These are phyloP conservation scores for Calameuta filiformis DNA, from an alignment of 2,888 invertebrate species.

Conservation along the genomic window DNA sequence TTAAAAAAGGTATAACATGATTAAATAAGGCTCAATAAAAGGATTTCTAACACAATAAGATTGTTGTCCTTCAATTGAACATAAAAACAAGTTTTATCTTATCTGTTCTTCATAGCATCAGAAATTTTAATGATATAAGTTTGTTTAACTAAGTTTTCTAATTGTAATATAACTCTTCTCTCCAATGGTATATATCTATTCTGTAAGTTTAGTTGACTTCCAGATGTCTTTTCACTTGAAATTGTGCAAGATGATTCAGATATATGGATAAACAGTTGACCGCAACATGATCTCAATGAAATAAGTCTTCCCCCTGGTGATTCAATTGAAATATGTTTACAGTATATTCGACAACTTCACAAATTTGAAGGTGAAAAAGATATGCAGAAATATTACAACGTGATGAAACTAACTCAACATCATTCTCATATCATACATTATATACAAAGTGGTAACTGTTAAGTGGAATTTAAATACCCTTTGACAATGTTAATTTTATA, in stretches of 20 bases:
- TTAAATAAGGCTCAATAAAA: not conserved
- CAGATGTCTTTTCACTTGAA: constrained; percentile 27
- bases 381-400: constrained; percentile 6
- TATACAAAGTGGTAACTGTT: not conserved
- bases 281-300: constrained; percentile 30
- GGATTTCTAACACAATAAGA: not conserved
- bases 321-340: not conserved
- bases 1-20: not conserved
- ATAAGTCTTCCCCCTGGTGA: not conserved
- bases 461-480: not conserved
- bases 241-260: constrained; percentile 26
- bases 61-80: not conserved
- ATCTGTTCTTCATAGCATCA: not conserved
- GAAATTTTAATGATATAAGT: not conserved
- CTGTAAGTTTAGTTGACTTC: constrained; percentile 20
- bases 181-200: not conserved
- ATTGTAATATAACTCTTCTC: not conserved
- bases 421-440: not conserved
- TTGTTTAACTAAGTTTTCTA: not conserved
- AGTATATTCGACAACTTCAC: not conserved
- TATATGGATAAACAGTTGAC: constrained; percentile 26
- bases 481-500: not conserved
- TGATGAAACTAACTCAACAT: not conserved
- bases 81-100: not conserved
- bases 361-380: not conserved